Evolutionary conservation across 2,888 invertebrate species (phyloP).

Genomic region (Cephus pygmeus): DNA sequence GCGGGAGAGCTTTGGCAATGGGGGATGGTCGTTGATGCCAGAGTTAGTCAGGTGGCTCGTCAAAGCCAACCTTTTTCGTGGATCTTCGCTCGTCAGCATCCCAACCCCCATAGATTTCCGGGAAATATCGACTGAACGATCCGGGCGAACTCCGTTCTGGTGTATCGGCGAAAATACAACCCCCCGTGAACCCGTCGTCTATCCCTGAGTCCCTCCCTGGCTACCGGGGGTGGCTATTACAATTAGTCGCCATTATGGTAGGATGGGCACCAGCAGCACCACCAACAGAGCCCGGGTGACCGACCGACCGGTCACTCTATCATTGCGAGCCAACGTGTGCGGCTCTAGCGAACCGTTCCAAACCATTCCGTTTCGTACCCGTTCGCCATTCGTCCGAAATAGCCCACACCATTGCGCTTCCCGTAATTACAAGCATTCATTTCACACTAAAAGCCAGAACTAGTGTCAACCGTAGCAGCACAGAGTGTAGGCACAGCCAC

Average conservation of each 20-base stretch:
- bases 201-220: background rate
- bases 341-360: conserved; percentile 46
- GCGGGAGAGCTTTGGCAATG: no score
- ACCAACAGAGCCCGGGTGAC: conserved; percentile 38
- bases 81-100: conserved; percentile 1
- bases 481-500: background rate
- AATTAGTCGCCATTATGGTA: conserved; percentile 56
- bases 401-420: conserved; percentile 40
- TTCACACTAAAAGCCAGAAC: conserved; percentile 63
- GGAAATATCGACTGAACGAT: background rate
- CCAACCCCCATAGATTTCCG: background rate
- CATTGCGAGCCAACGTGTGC: conserved; percentile 49
- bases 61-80: conserved; percentile 1
- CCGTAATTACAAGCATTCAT: conserved; percentile 66
- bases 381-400: conserved; percentile 38
- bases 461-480: background rate
- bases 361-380: conserved; percentile 26
- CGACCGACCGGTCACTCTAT: conserved; percentile 51
- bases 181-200: background rate
- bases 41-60: background rate
- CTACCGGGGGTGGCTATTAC: conserved; percentile 49
- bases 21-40: no score
- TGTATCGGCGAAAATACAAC: conserved; percentile 18
- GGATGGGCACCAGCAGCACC: conserved; percentile 37
- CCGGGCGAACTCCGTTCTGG: conserved; percentile 2